Base-by-base conservation (phyloP, 1,140 invertebrate genomes). In the Sogatella furcifera region DNA sequence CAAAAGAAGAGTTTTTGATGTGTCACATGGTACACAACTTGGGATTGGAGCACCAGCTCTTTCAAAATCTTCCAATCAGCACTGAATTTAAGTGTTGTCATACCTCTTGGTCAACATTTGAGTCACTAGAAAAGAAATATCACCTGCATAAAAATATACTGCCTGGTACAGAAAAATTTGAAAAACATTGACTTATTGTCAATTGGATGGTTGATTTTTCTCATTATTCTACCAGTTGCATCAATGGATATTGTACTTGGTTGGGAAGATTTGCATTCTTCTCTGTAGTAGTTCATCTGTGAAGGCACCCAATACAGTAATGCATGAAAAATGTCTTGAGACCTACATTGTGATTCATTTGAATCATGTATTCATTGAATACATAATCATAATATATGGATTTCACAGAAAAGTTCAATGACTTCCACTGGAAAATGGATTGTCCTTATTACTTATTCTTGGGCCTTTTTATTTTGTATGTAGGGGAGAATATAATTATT, bases 31-130 rank as follows among this genome's bases (percentile, higher is more conserved):
- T 13, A 68, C 57, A 54, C 56, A 55, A 38, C 64, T 65, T 43
- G 68, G 66, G 43, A 10, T 31, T 19, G 66, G 62, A 9, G 63
- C 65, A n/a, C 65, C 66, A 13, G 52, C 43, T 15, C 60, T 41
- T 28, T 62, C 55, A 65, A 65, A 69, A 15, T 67, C 53, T 14
- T 17, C 21, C 5, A 68, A 44, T 65, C 65, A 66, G 56, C 59
- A 44, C 11, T 55, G 21, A 43, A 67, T 66, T 0, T 41, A 42
- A 5, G 60, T 19, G 10, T 66, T 64, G n/a, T 62, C 31, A 62
- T 57, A 34, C 60, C 64, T 21, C 19, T 34, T 21, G 13, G 46
- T 60, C 63, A 70, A 41, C 66, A 63, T 66, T 61, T 67, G 65
- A 8, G 56, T 54, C 0, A 69, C 57, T 1, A 62, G 38, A 56